Evolutionary conservation across 2,797 vertebrate genomes (phyloP).

Genomic region (Pipistrellus nathusii): DNA sequence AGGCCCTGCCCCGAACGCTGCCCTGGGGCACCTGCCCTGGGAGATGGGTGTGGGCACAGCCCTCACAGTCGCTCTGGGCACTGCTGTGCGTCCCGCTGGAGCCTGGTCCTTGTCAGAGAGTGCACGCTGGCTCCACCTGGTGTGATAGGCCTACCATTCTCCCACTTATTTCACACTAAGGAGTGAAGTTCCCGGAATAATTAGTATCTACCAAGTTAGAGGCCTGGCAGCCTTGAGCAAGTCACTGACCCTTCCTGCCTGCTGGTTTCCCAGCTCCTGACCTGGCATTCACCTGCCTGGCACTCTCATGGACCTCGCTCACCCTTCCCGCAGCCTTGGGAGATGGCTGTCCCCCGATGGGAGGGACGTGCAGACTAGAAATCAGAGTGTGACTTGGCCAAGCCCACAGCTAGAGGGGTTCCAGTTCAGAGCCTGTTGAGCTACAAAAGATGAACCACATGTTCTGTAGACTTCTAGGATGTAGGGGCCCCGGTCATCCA

Average conservation of each 20-base stretch:
- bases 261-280: background rate
- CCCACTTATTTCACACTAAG: slow-evolving; percentile 42
- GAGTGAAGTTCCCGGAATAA: slow-evolving; percentile 6
- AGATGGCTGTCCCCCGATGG: background rate
- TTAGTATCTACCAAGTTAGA: background rate
- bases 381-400: background rate
- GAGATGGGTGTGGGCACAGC: background rate
- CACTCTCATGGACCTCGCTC: background rate
- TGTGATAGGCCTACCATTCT: background rate
- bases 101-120: background rate
- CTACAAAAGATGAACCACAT: background rate
- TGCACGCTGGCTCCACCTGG: background rate
- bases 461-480: background rate
- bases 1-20: background rate
- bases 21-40: background rate
- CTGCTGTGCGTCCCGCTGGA: background rate
- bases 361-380: background rate
- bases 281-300: background rate
- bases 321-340: background rate
- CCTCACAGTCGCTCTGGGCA: background rate
- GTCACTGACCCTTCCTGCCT: background rate
- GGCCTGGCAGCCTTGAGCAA: background rate
- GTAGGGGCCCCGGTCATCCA: background rate
- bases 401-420: background rate
- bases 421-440: background rate